Evolutionary conservation across 1,140 invertebrate species (phyloP).

Genomic region (Eriosoma lanigerum): DNA sequence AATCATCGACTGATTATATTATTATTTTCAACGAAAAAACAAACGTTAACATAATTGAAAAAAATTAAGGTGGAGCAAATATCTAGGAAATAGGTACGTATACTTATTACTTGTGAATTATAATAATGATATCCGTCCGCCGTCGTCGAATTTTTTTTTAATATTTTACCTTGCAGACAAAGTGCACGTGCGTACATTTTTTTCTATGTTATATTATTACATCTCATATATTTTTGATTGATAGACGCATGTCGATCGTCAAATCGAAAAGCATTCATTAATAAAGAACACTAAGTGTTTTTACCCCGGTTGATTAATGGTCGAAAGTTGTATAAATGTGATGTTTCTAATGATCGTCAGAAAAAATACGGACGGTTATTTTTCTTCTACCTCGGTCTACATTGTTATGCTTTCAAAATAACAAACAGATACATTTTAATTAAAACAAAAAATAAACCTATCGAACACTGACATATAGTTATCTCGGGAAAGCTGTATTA

Average conservation of each 20-base stretch:
- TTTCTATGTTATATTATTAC: neutral
- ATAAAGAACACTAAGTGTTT: constrained; percentile 44
- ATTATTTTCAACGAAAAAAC: neutral
- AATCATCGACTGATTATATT: neutral
- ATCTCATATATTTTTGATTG: constrained; percentile 18
- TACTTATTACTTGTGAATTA: neutral
- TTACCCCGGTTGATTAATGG: constrained; percentile 32
- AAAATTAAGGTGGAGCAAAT: neutral
- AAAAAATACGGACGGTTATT: neutral
- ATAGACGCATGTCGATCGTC: constrained; percentile 48
- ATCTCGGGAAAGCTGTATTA: no score
- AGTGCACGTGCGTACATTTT: neutral
- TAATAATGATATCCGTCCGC: constrained; percentile 21
- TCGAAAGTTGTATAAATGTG: constrained; percentile 11
- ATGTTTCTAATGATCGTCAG: constrained; percentile 19
- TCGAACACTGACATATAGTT: no score
- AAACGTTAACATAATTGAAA: neutral
- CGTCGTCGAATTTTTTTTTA: neutral
- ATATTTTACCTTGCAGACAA: neutral
- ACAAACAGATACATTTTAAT: constrained; percentile 21
- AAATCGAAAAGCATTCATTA: constrained; percentile 39
- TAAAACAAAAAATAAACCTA: neutral
- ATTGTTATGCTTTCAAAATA: constrained; percentile 15
- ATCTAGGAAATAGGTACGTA: neutral
- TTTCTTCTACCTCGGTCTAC: neutral